Evolutionary conservation across 1,140 invertebrate species (phyloP).

Genomic region (Sycobia sp.): DNA sequence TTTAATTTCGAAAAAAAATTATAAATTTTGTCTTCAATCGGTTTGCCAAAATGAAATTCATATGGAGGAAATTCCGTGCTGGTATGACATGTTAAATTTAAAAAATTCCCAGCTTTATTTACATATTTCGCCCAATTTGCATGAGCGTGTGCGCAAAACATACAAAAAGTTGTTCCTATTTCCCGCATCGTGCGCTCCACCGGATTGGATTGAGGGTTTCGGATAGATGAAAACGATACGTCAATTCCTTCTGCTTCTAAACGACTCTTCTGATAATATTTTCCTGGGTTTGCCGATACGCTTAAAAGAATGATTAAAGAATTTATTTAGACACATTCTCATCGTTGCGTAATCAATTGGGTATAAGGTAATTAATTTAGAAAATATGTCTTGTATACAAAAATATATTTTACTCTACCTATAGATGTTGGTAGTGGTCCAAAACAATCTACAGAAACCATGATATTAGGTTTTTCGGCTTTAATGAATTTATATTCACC

Average conservation of each 20-base stretch:
- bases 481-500: not conserved
- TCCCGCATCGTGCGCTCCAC: conserved; percentile 17
- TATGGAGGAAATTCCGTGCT: conserved; percentile 44
- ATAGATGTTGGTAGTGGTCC: not conserved
- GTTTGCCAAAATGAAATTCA: conserved; percentile 30
- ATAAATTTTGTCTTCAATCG: conserved; percentile 5
- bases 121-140: conserved; percentile 25
- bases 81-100: conserved; percentile 21
- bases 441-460: not conserved
- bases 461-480: too few species aligned
- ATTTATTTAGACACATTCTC: not conserved
- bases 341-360: not conserved
- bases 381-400: conserved; percentile 17
- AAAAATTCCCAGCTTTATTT: conserved; percentile 29
- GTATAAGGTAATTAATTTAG: conserved; percentile 18
- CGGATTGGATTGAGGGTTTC: conserved; percentile 7
- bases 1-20: not conserved
- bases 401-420: conserved; percentile 18
- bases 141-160: conserved; percentile 8
- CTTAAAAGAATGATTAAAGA: not conserved
- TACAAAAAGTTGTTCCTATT: conserved; percentile 5
- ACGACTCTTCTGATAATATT: conserved; percentile 15
- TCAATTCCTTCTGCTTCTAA: conserved; percentile 32
- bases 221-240: conserved; percentile 35
- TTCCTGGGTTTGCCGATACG: conserved; percentile 4